Conservation (phyloP, 1,140 invertebrate species). For the Scaptomyza montana region DNA sequence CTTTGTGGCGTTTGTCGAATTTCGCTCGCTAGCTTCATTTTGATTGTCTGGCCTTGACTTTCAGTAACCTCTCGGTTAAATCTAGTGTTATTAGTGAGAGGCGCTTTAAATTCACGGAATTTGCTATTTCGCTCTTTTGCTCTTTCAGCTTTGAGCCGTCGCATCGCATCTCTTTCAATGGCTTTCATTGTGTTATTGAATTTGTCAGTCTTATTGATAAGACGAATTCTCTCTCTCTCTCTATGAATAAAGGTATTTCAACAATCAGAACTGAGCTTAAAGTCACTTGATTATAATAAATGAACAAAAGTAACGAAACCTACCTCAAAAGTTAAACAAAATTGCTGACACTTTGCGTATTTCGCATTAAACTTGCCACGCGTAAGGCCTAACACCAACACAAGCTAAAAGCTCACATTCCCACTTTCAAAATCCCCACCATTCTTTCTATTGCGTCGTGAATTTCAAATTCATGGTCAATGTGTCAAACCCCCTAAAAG, state of each 20-base stretch:
- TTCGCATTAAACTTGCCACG: conserved; percentile 23
- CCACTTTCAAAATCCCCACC: too few species aligned
- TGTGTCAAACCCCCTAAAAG: conserved; percentile 66
- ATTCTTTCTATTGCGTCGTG: conserved; percentile 6
- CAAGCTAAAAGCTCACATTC: not conserved
- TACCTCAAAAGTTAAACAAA: conserved; percentile 15
- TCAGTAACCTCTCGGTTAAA: conserved; percentile 78
- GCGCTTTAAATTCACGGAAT: conserved; percentile 58
- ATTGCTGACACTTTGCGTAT: conserved; percentile 18
- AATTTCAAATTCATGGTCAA: conserved; percentile 71
- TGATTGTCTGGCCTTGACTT: conserved; percentile 71
- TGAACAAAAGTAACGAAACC: conserved; percentile 15
- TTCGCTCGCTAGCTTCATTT: conserved; percentile 37
- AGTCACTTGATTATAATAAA: conserved; percentile 54
- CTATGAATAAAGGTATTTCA: not conserved
- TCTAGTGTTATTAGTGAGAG: conserved; percentile 77
- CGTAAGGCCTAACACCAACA: not conserved
- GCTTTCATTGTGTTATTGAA: conserved; percentile 63
- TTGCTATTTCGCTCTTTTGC: conserved; percentile 38
- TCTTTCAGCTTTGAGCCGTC: not conserved
- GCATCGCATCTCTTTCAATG: conserved; percentile 4
- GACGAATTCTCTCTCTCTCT: conserved; percentile 2
- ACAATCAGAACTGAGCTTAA: conserved; percentile 9
- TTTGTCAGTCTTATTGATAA: conserved; percentile 55
- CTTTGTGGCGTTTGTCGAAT: conserved; percentile 63